Base-by-base conservation (phyloP, 1,140 invertebrate genomes). In the Pemphigus obesinymphae region DNA sequence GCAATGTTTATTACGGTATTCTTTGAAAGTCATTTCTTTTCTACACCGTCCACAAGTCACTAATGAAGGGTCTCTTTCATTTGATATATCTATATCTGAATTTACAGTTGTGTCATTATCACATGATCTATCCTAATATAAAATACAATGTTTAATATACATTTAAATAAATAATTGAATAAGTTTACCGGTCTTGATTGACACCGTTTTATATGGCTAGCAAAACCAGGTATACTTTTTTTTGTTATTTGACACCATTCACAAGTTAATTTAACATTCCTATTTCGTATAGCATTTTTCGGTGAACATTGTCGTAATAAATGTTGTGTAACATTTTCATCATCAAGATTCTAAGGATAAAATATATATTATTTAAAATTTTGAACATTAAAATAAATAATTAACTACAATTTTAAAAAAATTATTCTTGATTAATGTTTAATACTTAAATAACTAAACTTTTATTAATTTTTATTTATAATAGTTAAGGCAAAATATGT, bases 161-260 rank as follows among this genome's bases (percentile, higher is more conserved):
- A n/a, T 20, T 31, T n/a, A 48, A 7, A 31, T 50, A 13, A 34
- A n/a, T 23, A 58, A 34, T 7, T 55, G 0, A 55, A 26, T 0
- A 76, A 23, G 26, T 40, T 76, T 58, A 76, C 73, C 23, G 70
- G 48, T 31, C 78, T 73, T 40, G 68, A 68, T 40, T 89, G 88
- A 85, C 92, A 93, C 80, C 89, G 88, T 34, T 88, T 86, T 29
- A 90, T 86, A 85, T 93, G 92, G 0, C 91, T 91, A 75, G 90
- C 87, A 84, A 90, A 92, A 34, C 92, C 92, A 11, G 87, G 76
- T 0, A 87, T 88, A 45, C 91, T 92, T 5, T 88, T 88, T 83
- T 90, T 90, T 4, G 76, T 76, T 37, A 68, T 72, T 2, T 87
- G 86, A 85, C 92, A 93, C 55, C 85, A 86, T 83, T 90, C 89